These are phyloP conservation scores for Buceros bicornis DNA, from an alignment of 2,797 vertebrate genomes.

Conservation along the genomic window DNA sequence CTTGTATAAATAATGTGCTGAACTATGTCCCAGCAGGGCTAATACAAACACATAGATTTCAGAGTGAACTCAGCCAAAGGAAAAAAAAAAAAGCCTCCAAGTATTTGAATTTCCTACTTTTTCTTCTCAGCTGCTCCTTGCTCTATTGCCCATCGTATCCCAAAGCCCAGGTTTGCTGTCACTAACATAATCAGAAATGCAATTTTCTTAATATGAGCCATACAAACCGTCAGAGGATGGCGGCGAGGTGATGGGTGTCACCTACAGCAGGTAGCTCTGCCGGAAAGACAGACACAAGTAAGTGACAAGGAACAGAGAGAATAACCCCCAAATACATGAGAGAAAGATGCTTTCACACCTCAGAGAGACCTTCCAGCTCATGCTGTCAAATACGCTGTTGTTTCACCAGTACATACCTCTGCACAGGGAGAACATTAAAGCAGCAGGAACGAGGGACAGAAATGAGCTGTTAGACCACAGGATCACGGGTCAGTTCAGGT, in stretches of 20 bases:
- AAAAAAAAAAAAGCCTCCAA: constrained; percentile 69
- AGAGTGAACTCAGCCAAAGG: constrained; percentile 84
- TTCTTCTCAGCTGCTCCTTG: constrained; percentile 9
- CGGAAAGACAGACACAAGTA: not conserved
- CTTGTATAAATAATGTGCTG: constrained; percentile 83
- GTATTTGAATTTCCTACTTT: constrained; percentile 76
- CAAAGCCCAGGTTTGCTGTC: constrained; percentile 76
- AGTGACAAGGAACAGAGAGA: not conserved
- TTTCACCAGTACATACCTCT: not conserved
- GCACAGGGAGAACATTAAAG: not conserved
- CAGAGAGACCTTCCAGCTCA: not conserved
- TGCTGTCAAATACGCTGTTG: not conserved
- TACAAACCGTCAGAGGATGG: not conserved
- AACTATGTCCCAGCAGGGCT: constrained; percentile 86
- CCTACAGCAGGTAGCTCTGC: not conserved
- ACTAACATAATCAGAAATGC: not conserved
- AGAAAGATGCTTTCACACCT: not conserved
- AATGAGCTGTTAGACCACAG: not conserved
- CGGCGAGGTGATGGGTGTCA: not conserved
- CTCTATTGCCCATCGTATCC: constrained; percentile 82
- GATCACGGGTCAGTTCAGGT: not conserved
- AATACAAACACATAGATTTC: constrained; percentile 84
- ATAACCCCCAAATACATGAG: not conserved
- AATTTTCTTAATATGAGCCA: not conserved
- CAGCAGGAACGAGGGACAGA: not conserved